phyloP scores from a whole-genome alignment of 2,113 vertebrate species.

The Oenanthe melanoleuca region DNA sequence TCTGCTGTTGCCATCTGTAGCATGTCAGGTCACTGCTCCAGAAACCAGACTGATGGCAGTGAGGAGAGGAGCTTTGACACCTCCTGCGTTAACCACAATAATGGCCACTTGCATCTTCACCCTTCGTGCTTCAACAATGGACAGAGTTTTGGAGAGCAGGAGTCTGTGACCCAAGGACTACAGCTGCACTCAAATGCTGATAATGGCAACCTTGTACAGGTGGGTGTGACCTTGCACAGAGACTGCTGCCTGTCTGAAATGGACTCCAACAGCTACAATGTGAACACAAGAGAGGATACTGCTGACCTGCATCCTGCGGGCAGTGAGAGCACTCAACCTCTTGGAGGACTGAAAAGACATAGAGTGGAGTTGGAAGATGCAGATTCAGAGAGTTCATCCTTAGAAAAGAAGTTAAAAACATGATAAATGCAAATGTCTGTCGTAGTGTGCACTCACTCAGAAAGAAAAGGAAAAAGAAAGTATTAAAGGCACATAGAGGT shows the following conservation, averaged over 20 bases:
- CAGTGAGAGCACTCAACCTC: conserved; percentile 64
- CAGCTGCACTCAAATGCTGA: conserved; percentile 70
- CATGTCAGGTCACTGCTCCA: conserved; percentile 70
- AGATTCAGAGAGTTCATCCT: conserved; percentile 82
- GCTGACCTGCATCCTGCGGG: conserved; percentile 57
- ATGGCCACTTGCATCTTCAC: conserved; percentile 77
- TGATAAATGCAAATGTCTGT: conserved; percentile 76
- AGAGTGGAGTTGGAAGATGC: conserved; percentile 80
- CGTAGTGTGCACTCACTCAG: conserved; percentile 25
- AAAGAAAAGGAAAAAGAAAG: conserved; percentile 55
- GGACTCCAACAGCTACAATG: conserved; percentile 73
- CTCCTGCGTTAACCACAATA: conserved; percentile 78
- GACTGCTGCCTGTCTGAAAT: conserved; percentile 76
- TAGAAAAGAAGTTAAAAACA: conserved; percentile 95
- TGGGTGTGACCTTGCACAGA: conserved; percentile 71
- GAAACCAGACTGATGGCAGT: conserved; percentile 74
- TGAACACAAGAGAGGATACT: conserved; percentile 72
- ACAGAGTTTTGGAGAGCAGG: conserved; percentile 76
- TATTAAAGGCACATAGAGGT: conserved; percentile 80
- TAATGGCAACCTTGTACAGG: conserved; percentile 63
- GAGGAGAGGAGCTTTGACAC: conserved; percentile 76
- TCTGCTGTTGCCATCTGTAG: conserved; percentile 62
- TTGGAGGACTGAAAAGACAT: conserved; percentile 88
- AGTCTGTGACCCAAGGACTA: conserved; percentile 60
- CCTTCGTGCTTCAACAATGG: conserved; percentile 72